Percentiles rank a stretch among this genome's conserved stretches.
Evolutionary conservation across 2,888 invertebrate species (phyloP).

Genomic region (Hoplodrina blanda): DNA sequence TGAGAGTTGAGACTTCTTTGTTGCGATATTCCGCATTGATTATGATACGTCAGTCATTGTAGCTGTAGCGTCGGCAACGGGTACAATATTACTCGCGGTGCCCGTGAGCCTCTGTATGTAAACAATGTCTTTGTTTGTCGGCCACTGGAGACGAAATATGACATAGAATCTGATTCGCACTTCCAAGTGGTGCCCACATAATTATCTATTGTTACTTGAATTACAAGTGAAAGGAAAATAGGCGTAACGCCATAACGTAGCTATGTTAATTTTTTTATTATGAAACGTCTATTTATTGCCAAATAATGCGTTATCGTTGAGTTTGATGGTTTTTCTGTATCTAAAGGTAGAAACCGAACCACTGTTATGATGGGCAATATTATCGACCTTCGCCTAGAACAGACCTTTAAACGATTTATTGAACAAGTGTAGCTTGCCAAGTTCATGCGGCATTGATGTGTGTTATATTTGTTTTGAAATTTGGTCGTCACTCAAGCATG

Average conservation of each 20-base stretch:
- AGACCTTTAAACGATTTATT: slow-evolving; percentile 60
- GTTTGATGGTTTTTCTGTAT: neutral
- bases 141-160: slow-evolving; percentile 64
- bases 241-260: neutral
- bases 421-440: slow-evolving; percentile 63
- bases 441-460: slow-evolving; percentile 66
- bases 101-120: slow-evolving; percentile 64
- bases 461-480: slow-evolving; percentile 64
- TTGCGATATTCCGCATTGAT: slow-evolving; percentile 56
- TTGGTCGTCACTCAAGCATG: slow-evolving; percentile 52
- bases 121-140: slow-evolving; percentile 83
- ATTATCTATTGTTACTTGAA: slow-evolving; percentile 59
- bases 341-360: slow-evolving; percentile 11
- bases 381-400: slow-evolving; percentile 41
- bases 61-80: slow-evolving; percentile 53
- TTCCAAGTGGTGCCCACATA: slow-evolving; percentile 58
- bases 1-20: slow-evolving; percentile 49
- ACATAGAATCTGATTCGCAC: slow-evolving; percentile 67
- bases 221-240: slow-evolving; percentile 52
- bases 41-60: slow-evolving; percentile 55
- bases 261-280: neutral
- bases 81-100: slow-evolving; percentile 50
- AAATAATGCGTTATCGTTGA: neutral
- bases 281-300: neutral
- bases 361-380: slow-evolving; percentile 27